Evolutionary conservation across 2,797 vertebrate genomes (phyloP).

Genomic region (Crax fasciolata): DNA sequence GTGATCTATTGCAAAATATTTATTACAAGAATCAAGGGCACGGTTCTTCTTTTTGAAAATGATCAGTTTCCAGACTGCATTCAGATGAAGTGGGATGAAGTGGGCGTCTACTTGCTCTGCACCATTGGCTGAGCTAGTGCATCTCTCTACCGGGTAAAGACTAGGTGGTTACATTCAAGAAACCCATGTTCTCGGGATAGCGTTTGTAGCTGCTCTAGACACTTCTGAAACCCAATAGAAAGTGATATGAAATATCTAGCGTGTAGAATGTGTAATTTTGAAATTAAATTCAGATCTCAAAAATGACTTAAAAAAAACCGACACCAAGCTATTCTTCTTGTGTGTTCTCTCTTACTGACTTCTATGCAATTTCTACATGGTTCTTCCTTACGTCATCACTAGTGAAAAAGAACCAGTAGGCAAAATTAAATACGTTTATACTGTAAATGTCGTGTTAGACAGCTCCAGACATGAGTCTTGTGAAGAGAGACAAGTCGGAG

Average conservation of each 20-base stretch:
- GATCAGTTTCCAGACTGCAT: neutral
- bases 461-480: neutral
- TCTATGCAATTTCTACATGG: neutral
- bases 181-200: neutral
- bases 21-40: constrained; percentile 19
- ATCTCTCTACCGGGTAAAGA: neutral
- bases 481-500: neutral
- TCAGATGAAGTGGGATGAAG: neutral
- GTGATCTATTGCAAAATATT: constrained; percentile 71
- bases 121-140: neutral
- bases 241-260: neutral
- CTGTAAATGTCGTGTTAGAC: neutral
- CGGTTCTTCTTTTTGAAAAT: constrained; percentile 62
- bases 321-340: neutral
- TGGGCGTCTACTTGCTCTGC: neutral
- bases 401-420: neutral
- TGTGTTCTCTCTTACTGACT: neutral
- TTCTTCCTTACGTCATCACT: neutral
- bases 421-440: neutral
- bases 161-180: neutral
- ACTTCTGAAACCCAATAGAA: neutral
- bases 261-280: neutral
- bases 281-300: neutral
- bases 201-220: neutral
- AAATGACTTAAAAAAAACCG: neutral